These are phyloP conservation scores for Bucco capensis DNA, from an alignment of 2,113 vertebrate species.

Conservation along the genomic window DNA sequence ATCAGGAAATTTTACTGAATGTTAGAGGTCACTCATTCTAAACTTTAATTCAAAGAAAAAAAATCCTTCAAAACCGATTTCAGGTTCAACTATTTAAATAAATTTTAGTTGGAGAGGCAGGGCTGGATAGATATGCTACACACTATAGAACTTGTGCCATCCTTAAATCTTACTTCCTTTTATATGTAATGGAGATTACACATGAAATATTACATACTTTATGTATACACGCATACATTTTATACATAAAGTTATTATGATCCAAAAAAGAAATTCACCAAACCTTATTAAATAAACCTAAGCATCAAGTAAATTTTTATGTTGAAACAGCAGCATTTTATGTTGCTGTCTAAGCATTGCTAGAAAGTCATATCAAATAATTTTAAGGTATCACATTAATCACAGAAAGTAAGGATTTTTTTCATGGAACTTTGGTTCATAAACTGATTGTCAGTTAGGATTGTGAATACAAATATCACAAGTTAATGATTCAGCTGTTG, in stretches of 20 bases:
- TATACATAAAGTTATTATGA: not conserved
- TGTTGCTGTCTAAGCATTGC: not conserved
- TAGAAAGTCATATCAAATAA: not conserved
- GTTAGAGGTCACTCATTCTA: not conserved
- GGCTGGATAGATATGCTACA: not conserved
- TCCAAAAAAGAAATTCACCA: not conserved
- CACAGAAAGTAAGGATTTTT: not conserved
- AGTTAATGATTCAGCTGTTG: not conserved
- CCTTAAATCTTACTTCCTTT: not conserved
- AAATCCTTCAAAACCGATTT: not conserved
- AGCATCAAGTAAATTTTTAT: not conserved
- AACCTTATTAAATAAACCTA: not conserved
- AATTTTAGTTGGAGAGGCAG: not conserved
- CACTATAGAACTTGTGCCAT: not conserved
- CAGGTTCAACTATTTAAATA: not conserved
- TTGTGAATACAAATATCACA: not conserved
- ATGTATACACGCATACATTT: too few relatives aligned
- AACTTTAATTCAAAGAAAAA: not conserved
- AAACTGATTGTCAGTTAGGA: not conserved
- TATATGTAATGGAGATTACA: too few relatives aligned
- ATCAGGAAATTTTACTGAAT: not conserved
- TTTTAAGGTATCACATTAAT: not conserved
- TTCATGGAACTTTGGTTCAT: not conserved
- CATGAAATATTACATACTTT: too few relatives aligned
- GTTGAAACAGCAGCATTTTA: not conserved